Evolutionary conservation across 2,888 invertebrate species (phyloP), one percentile per base, ranked within the genome.

Genomic region (Ormyrus thymus): DNA sequence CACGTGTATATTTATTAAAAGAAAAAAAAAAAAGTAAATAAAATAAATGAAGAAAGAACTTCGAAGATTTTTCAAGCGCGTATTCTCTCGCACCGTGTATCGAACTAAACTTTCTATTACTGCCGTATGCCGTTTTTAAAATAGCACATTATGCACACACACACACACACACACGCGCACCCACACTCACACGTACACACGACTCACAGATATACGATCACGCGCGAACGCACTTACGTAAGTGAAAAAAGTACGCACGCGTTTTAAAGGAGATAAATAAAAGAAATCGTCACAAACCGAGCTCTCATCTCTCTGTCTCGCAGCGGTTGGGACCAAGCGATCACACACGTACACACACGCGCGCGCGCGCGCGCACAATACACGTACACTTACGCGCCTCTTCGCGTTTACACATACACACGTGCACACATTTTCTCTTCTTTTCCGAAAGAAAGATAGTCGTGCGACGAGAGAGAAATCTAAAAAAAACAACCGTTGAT

Each of bases 271-370:
- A 29, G 6, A 71, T 11, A 29, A 15, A 70, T 29, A 74, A 61
- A 69, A 70, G 29, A 69, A 29, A 76, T 65, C 55, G 61, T 62
- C 45, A 71, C 45, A 50, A 76, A 73, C 46, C 76, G 65, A 81
- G 78, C 72, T 79, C 76, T 79, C 79, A 79, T 81, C 81, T 78
- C 78, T 81, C 82, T 82, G 83, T 84, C 82, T 83, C 83, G 84
- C 81, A 83, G 82, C 83, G 84, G 83, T 84, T 84, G 84, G 85
- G 84, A 84, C 85, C 84, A 84, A 84, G 82, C 76, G 77, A 78
- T 81, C 81, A 81, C 71, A 64, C 4, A 29, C 7, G 45, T 45
- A 65, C 13, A 58, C 29, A 13, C 29, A 61, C 13, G 29, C 53
- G 53, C 58, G 45, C 45, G 50, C 51, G 51, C 46, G 29, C 66